Conservation (phyloP, 1,140 invertebrate genomes). For the Wasmannia auropunctata region DNA sequence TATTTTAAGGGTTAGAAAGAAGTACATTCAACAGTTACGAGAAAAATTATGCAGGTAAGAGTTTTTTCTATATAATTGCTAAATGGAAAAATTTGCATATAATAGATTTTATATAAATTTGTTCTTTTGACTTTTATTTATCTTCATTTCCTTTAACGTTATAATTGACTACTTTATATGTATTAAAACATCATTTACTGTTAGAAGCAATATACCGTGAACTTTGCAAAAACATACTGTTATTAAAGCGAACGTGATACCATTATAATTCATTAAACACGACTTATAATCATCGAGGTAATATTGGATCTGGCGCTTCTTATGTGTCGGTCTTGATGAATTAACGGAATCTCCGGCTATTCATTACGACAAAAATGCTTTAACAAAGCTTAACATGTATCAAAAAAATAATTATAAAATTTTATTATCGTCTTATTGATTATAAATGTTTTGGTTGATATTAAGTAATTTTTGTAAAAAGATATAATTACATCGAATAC, state of each 20-base stretch:
- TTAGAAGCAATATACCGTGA: not conserved
- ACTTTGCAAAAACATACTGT: not conserved
- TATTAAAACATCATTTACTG: constrained; percentile 14
- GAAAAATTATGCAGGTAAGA: not conserved
- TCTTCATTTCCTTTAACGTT: not conserved
- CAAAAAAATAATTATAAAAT: not conserved
- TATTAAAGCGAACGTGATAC: constrained; percentile 40
- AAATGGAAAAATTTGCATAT: not conserved
- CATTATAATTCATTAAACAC: constrained; percentile 56
- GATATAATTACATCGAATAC: not conserved
- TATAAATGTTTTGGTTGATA: not conserved
- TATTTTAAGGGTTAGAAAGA: not conserved
- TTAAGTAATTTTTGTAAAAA: not conserved
- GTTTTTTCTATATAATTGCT: not conserved
- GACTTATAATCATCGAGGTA: constrained; percentile 33
- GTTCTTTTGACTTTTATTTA: not conserved
- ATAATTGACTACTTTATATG: not conserved
- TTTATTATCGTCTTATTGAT: constrained; percentile 4
- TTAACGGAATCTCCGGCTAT: constrained; percentile 9
- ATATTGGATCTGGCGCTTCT: constrained; percentile 6
- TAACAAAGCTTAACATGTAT: not conserved
- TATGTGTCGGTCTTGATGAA: constrained; percentile 16
- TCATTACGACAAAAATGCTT: not conserved
- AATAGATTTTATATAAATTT: not conserved
- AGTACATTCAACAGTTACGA: too few relatives aligned